Evolutionary conservation across 2,797 vertebrate genomes (phyloP).

Genomic region (Gambusia yucatana): DNA sequence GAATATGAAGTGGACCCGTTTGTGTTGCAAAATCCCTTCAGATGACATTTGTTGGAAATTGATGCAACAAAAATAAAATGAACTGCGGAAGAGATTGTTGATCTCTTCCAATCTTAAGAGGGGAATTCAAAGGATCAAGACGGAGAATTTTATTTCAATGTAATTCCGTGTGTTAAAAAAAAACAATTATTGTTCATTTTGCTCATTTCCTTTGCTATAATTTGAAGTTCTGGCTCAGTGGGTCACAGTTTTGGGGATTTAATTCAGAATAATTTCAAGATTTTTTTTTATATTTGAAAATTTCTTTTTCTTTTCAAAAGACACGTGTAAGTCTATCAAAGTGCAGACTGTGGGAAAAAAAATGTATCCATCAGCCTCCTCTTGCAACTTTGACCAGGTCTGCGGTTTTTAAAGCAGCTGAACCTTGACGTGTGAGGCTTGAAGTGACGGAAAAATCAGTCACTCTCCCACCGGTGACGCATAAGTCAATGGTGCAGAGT

Average conservation of each 20-base stretch:
- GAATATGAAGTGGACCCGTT: background rate
- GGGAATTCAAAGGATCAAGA: background rate
- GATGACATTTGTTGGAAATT: background rate
- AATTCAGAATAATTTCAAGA: background rate
- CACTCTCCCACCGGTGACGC: constrained; percentile 41
- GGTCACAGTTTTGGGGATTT: background rate
- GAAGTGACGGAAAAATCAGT: constrained; percentile 48
- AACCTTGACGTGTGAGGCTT: constrained; percentile 42
- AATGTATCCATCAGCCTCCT: background rate
- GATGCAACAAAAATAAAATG: background rate
- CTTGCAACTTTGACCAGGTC: constrained; percentile 12
- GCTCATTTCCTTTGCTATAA: background rate
- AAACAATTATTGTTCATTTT: background rate
- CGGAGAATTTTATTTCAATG: background rate
- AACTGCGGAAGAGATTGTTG: too few species aligned
- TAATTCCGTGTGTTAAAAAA: background rate
- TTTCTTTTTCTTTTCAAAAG: background rate
- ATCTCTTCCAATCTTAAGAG: background rate
- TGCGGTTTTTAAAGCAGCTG: constrained; percentile 33
- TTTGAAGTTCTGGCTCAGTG: background rate
- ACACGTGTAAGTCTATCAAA: background rate
- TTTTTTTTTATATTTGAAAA: background rate
- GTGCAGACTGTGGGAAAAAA: constrained; percentile 57
- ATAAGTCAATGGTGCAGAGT: constrained; percentile 30
- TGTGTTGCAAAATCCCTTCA: background rate